These are phyloP conservation scores for Melieria crassipennis DNA, from an alignment of 2,888 invertebrate genomes.

Conservation along the genomic window DNA sequence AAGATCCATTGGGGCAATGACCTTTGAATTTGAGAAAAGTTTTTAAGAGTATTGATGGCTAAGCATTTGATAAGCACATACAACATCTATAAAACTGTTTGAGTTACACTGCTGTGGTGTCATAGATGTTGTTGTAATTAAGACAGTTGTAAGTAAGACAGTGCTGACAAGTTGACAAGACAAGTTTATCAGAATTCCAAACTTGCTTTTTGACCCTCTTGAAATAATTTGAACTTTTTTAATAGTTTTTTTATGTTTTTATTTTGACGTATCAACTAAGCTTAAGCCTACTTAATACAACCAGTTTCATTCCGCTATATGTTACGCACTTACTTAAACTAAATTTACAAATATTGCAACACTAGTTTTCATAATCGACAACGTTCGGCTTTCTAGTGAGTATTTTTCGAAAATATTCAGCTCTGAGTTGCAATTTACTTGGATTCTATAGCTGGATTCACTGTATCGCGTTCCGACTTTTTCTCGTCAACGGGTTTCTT, in stretches of 20 bases:
- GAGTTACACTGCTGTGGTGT: too few species aligned
- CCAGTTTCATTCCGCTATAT: neutral
- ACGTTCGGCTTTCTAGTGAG: neutral
- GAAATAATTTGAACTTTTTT: neutral
- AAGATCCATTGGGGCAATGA: too few species aligned
- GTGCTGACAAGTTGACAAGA: too few species aligned
- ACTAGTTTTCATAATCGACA: neutral
- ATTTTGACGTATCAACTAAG: neutral
- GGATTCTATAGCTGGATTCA: neutral
- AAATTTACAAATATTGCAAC: constrained; percentile 21
- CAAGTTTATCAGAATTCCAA: too few species aligned
- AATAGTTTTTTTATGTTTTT: neutral
- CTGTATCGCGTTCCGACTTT: neutral
- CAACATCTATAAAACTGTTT: too few species aligned
- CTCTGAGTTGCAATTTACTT: neutral
- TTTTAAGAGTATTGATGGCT: too few species aligned
- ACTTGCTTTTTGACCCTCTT: too few species aligned
- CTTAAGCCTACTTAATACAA: constrained; percentile 9
- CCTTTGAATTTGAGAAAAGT: too few species aligned
- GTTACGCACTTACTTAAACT: constrained; percentile 15
- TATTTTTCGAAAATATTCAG: neutral
- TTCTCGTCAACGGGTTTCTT: neutral
- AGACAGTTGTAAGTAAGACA: too few species aligned
- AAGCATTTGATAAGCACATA: too few species aligned
- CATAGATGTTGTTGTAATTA: too few species aligned